Base-by-base conservation (phyloP, 2,113 vertebrate genomes). In the Epinephelus fuscoguttatus region DNA sequence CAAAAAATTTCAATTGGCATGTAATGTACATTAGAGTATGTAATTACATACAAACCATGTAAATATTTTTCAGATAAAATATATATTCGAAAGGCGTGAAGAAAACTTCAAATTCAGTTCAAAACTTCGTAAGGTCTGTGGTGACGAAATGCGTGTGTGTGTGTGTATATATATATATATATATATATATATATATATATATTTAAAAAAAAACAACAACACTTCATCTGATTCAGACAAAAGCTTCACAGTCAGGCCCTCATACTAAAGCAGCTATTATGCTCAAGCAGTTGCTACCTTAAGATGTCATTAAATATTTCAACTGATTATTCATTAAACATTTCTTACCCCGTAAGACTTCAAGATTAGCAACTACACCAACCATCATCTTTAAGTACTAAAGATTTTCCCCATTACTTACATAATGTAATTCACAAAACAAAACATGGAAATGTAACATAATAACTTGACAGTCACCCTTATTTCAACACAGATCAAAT, bases 361-460 rank as follows among this genome's bases (percentile, higher is more conserved):
- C 17, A 37, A 68, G 11, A 55, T n/a, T 17, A 47, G 15, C 3
- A 53, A n/a, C 19, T 14, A 57, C 2, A 9, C 2, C 25, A 37
- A 33, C 18, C 4, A 13, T 42, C 18, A 19, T 33, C 15, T 75
- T 59, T 17, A 52, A 59, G 11, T 33, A 79, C 15, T 62, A 2
- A 53, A 6, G 17, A 15, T 4, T 27, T 6, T 3, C 3, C 50
- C 18, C 8, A 49, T n/a, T 78, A 25, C 14, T 56, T 62, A 59
- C 84, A 88, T 75, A n/a, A 75, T 81, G 75, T 13, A 42, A 75
- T 25, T 30, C 6, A n/a, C 18, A 67, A 30, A 30, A 57, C 4
- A 77, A 80, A 82, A 67, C 17, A 82, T 37, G 15, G 23, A 85
- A 75, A 81, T 80, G n/a, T 69, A 67, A 71, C 18, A 64, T 23